Evolutionary conservation across 2,888 invertebrate species (phyloP).

Genomic region (Diabrotica balteata): DNA sequence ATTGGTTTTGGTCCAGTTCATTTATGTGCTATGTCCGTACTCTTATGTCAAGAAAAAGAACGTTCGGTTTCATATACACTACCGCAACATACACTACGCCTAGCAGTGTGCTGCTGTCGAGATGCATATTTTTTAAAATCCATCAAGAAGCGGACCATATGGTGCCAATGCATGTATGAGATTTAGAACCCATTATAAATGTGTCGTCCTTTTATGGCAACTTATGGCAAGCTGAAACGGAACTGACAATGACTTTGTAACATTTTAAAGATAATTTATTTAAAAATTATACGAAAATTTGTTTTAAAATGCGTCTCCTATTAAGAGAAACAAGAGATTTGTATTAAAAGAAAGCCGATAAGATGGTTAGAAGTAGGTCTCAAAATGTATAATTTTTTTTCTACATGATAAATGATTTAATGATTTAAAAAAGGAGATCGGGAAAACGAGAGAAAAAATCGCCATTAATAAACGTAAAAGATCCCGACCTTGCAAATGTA

Average conservation of each 20-base stretch:
- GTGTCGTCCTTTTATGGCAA: slow-evolving; percentile 17
- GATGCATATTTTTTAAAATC: slow-evolving; percentile 31
- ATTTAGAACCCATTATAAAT: slow-evolving; percentile 17
- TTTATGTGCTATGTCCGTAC: too few species aligned
- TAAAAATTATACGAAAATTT: not conserved
- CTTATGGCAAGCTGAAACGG: slow-evolving; percentile 8
- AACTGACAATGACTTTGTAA: slow-evolving; percentile 9
- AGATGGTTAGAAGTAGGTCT: too few species aligned
- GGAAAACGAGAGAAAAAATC: too few species aligned
- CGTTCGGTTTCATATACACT: slow-evolving; percentile 8
- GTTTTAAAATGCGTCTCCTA: not conserved
- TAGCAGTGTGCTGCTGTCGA: slow-evolving; percentile 17
- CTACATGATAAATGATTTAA: too few species aligned
- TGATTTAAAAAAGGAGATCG: too few species aligned
- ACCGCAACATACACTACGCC: slow-evolving; percentile 7
- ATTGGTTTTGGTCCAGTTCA: too few species aligned
- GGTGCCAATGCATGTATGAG: slow-evolving; percentile 26
- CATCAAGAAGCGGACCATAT: slow-evolving; percentile 28
- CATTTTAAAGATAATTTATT: slow-evolving; percentile 11
- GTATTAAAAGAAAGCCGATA: too few species aligned
- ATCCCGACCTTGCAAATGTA: too few species aligned
- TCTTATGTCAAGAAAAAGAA: too few species aligned
- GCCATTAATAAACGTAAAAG: too few species aligned
- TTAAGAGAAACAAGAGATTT: not conserved
- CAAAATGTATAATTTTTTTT: too few species aligned